These are phyloP conservation scores for Micoletzkya japonica DNA, from an alignment of 2,888 invertebrate genomes.

Conservation along the genomic window DNA sequence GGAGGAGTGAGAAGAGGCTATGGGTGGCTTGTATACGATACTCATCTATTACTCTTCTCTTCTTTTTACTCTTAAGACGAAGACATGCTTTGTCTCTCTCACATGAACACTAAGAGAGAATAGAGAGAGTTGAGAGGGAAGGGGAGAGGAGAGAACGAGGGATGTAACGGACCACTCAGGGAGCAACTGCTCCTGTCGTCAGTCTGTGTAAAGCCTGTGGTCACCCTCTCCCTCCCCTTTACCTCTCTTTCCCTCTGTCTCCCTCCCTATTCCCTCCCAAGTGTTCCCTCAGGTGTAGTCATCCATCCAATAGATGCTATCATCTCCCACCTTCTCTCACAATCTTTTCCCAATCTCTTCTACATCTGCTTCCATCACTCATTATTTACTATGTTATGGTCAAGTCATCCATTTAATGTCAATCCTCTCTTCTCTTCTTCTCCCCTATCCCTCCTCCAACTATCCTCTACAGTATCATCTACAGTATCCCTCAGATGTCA, in stretches of 20 bases:
- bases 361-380: background rate
- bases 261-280: background rate
- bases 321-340: background rate
- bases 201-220: background rate
- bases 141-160: background rate
- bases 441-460: background rate
- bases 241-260: background rate
- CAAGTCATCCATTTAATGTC: no score
- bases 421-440: background rate
- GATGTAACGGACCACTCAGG: background rate
- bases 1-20: background rate
- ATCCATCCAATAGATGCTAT: background rate
- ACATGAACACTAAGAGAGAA: background rate
- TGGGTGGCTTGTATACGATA: background rate
- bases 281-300: background rate
- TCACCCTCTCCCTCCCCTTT: background rate
- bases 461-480: background rate
- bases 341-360: background rate
- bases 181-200: background rate
- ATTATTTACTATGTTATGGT: no score
- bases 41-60: no score
- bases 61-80: no score
- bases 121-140: background rate
- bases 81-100: no score
- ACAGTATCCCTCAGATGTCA: constrained; percentile 4